Conservation (phyloP, 2,888 invertebrate genomes). For the Sylvicola fuscatus region DNA sequence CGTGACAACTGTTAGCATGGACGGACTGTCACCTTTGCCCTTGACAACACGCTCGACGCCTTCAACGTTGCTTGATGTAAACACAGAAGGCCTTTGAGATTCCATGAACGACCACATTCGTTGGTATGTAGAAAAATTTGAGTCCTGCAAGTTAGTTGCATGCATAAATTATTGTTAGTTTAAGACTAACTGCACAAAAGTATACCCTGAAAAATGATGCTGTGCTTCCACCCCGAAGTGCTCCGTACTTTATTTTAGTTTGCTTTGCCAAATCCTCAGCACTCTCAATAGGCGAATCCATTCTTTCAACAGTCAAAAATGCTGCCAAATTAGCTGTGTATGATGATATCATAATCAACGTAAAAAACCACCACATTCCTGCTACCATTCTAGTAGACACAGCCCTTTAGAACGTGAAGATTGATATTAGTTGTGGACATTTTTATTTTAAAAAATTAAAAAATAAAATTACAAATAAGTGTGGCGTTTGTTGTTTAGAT, state of each 20-base stretch:
- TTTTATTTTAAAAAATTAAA: not conserved
- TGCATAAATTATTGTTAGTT: no score
- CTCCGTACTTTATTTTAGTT: slow-evolving; percentile 93
- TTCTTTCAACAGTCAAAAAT: slow-evolving; percentile 77
- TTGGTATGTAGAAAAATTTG: slow-evolving; percentile 83
- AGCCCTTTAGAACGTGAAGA: slow-evolving; percentile 13
- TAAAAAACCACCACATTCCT: slow-evolving; percentile 93
- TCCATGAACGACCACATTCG: slow-evolving; percentile 95
- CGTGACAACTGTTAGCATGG: not conserved
- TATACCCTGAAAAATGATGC: slow-evolving; percentile 80
- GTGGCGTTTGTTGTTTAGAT: no score
- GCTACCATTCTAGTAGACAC: slow-evolving; percentile 26
- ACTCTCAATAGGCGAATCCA: slow-evolving; percentile 88
- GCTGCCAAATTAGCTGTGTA: slow-evolving; percentile 93
- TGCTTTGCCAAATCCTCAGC: slow-evolving; percentile 93
- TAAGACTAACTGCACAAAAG: no score
- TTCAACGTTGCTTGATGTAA: slow-evolving; percentile 66
- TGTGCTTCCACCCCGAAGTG: slow-evolving; percentile 81
- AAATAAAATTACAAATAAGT: no score
- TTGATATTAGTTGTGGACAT: no score
- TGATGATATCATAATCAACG: slow-evolving; percentile 86
- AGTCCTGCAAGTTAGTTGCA: slow-evolving; percentile 44
- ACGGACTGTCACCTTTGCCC: slow-evolving; percentile 35
- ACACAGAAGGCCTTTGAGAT: slow-evolving; percentile 68
- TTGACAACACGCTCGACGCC: slow-evolving; percentile 78